Conservation (phyloP, 1,140 invertebrate genomes). For the Lepidostoma basale region DNA sequence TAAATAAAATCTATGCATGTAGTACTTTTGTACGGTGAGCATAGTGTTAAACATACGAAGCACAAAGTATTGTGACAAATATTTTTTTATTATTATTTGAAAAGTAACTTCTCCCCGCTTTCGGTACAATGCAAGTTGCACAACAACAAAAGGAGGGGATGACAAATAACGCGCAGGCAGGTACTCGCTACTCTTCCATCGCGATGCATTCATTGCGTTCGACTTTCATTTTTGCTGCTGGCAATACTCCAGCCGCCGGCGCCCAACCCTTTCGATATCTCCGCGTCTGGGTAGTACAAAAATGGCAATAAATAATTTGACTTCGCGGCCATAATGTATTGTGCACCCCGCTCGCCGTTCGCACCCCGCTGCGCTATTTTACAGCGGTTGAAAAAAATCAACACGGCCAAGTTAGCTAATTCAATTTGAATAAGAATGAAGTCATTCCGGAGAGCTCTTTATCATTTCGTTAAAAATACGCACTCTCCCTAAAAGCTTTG, state of each 20-base stretch:
- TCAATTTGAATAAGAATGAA: constrained; percentile 46
- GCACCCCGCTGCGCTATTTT: constrained; percentile 40
- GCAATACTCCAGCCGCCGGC: constrained; percentile 22
- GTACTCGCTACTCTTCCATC: background rate
- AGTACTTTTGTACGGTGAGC: no score
- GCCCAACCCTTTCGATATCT: constrained; percentile 37
- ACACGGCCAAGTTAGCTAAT: constrained; percentile 42
- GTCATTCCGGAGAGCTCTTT: constrained; percentile 33
- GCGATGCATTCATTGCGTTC: constrained; percentile 24
- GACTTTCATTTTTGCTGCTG: constrained; percentile 29
- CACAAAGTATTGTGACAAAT: no score
- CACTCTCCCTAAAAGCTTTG: constrained; percentile 42
- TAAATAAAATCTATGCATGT: no score
- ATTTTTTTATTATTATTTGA: background rate
- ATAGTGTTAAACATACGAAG: no score
- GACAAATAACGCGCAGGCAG: constrained; percentile 20
- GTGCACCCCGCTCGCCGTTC: constrained; percentile 14
- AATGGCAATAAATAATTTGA: constrained; percentile 45
- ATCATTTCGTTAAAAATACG: constrained; percentile 22
- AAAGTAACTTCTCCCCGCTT: background rate
- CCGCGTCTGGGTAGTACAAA: constrained; percentile 11
- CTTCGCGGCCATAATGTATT: constrained; percentile 43
- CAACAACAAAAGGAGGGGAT: constrained; percentile 20
- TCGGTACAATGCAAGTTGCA: constrained; percentile 6
- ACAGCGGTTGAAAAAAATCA: constrained; percentile 45